Evolutionary conservation across 2,113 vertebrate genomes (phyloP).

Genomic region (Aptenodytes forsteri): DNA sequence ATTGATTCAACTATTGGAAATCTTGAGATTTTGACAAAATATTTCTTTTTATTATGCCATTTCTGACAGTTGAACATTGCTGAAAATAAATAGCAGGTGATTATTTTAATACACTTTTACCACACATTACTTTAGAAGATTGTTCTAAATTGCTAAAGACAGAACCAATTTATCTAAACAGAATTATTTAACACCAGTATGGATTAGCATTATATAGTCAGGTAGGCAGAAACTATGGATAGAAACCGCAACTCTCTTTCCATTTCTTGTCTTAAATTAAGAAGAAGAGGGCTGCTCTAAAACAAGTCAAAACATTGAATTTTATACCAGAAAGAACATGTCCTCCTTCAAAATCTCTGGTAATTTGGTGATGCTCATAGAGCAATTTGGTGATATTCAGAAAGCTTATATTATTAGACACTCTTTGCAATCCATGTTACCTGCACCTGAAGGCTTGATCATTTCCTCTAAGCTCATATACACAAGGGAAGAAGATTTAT

Average conservation of each 20-base stretch:
- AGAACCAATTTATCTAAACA: slow-evolving; percentile 48
- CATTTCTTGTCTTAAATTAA: neutral
- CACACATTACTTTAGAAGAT: slow-evolving; percentile 40
- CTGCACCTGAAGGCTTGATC: neutral
- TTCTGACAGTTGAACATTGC: slow-evolving; percentile 59
- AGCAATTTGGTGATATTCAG: neutral
- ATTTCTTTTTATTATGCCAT: neutral
- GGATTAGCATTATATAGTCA: neutral
- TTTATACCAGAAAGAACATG: neutral
- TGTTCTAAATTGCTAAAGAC: slow-evolving; percentile 53
- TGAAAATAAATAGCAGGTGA: slow-evolving; percentile 50
- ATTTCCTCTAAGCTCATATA: neutral
- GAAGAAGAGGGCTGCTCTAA: neutral
- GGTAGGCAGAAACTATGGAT: neutral
- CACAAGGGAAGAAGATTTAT: neutral
- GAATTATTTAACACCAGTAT: slow-evolving; percentile 9
- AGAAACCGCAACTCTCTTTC: neutral
- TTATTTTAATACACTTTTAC: slow-evolving; percentile 60
- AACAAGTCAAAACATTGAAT: neutral
- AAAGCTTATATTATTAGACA: neutral
- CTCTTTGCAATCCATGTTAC: neutral
- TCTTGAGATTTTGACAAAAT: neutral
- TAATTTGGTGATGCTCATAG: neutral
- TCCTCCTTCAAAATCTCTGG: neutral
- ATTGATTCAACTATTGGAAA: slow-evolving; percentile 24